A percentile compares a stretch with the other conserved stretches of the same genome.
Conservation (phyloP, 2,797 vertebrate genomes). For the Buphagus erythrorhynchus region DNA sequence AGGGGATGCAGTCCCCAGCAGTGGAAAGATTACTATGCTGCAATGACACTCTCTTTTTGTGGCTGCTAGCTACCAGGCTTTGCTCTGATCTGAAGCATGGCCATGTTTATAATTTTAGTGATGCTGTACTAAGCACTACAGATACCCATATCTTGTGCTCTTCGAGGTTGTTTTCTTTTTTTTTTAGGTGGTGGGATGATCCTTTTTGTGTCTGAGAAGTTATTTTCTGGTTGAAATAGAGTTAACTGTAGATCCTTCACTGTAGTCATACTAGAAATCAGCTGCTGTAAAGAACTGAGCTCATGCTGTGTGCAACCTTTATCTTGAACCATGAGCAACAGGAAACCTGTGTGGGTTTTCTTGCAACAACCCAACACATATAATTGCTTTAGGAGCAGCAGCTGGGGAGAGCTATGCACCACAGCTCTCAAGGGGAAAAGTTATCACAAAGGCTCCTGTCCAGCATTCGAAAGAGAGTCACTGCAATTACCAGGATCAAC, state of each 20-base stretch:
- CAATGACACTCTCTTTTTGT: neutral
- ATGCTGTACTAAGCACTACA: neutral
- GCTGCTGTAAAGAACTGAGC: neutral
- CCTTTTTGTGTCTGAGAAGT: neutral
- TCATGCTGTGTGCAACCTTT: constrained; percentile 9
- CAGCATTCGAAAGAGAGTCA: neutral
- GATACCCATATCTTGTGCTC: neutral
- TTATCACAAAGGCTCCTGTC: neutral
- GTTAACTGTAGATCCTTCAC: neutral
- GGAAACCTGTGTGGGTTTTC: constrained; percentile 66
- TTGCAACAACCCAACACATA: constrained; percentile 17
- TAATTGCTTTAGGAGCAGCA: constrained; percentile 35
- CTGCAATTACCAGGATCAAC: neutral
- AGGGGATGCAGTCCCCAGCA: neutral
- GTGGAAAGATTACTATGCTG: neutral
- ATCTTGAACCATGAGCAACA: constrained; percentile 48
- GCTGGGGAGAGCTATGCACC: neutral
- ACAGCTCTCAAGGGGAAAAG: neutral
- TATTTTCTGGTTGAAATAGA: neutral
- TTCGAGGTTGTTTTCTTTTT: fast-evolving
- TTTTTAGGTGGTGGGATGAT: neutral
- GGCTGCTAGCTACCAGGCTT: neutral
- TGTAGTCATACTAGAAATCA: neutral
- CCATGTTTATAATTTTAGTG: neutral
- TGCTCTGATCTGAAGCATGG: neutral